phyloP scores from a whole-genome alignment of 2,797 vertebrate species.

The Euphonia xanthogaster region DNA sequence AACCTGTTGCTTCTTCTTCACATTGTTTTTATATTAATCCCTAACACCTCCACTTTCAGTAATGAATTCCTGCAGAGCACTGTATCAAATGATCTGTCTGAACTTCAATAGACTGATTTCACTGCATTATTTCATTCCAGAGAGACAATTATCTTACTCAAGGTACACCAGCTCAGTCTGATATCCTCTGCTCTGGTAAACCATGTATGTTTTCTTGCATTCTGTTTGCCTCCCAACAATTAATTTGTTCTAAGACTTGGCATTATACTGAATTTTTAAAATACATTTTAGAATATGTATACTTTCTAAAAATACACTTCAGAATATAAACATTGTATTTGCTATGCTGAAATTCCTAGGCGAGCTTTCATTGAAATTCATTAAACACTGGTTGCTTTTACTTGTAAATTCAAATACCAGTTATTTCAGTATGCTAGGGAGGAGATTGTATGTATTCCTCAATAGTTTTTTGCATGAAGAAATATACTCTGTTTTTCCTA shows the following conservation, averaged over 20 bases:
- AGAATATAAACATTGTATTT: background rate
- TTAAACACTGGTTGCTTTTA: background rate
- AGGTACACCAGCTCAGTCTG: background rate
- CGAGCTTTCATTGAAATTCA: background rate
- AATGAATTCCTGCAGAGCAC: background rate
- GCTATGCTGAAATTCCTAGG: background rate
- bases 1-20: background rate
- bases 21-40: background rate
- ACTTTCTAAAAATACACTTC: background rate
- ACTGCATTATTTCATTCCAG: background rate
- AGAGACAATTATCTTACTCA: background rate
- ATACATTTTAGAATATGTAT: background rate
- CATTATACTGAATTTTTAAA: background rate
- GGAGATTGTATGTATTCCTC: background rate
- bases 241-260: background rate
- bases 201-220: background rate
- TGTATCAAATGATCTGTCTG: background rate
- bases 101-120: background rate
- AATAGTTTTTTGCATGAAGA: background rate
- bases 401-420: background rate
- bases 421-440: background rate
- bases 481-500: background rate
- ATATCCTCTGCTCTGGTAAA: background rate
- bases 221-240: background rate
- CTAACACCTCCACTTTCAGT: background rate